Conservation (phyloP, 2,113 vertebrate genomes). For the Lasiurus cinereus region DNA sequence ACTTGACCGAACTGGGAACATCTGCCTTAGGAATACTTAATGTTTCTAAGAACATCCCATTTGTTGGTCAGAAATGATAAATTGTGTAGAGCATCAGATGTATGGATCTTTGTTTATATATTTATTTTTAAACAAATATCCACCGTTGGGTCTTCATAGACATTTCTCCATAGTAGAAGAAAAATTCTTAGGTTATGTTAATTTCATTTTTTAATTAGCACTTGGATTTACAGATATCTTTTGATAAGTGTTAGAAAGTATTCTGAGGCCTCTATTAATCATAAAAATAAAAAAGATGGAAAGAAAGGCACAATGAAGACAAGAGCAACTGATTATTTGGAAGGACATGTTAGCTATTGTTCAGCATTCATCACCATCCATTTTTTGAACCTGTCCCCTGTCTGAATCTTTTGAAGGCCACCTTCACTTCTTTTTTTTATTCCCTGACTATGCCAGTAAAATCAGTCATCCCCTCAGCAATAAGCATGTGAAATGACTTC, state of each 20-base stretch:
- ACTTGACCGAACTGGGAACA: neutral
- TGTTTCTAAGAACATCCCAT: conserved; percentile 21
- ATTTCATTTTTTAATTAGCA: neutral
- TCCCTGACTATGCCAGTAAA: conserved; percentile 61
- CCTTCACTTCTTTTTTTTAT: conserved; percentile 44
- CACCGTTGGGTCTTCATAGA: neutral
- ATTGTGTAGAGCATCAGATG: neutral
- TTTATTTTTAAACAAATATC: conserved; percentile 18
- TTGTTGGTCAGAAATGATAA: conserved; percentile 45
- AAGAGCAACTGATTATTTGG: neutral
- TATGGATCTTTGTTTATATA: neutral
- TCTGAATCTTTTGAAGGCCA: conserved; percentile 63
- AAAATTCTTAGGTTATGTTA: neutral
- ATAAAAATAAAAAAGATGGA: neutral
- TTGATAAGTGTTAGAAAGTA: neutral
- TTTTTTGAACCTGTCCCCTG: neutral
- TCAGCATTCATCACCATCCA: neutral
- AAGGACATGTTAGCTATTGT: neutral
- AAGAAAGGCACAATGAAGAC: neutral
- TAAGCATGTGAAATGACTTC: conserved; percentile 81
- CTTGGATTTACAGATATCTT: conserved; percentile 21
- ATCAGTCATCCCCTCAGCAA: conserved; percentile 78
- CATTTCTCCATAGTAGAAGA: neutral
- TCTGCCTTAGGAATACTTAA: neutral
- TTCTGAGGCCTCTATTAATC: neutral